These are phyloP conservation scores for Tinea pellionella DNA, from an alignment of 2,888 invertebrate genomes.

Conservation along the genomic window DNA sequence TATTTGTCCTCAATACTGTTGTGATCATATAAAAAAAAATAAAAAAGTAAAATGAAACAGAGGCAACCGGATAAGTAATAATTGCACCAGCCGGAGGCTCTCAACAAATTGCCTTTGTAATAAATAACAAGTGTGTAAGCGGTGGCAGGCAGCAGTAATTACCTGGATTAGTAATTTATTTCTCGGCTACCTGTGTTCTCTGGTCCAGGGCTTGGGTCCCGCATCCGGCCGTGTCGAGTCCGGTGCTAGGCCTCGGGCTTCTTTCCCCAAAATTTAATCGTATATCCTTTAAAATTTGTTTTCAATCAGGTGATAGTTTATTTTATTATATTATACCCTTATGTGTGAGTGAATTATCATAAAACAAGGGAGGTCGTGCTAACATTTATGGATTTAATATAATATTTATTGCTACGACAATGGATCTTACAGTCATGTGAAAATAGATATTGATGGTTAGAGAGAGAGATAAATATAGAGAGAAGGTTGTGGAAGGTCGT, in stretches of 20 bases:
- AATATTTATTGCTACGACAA: too few relatives aligned
- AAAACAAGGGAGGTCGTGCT: background rate
- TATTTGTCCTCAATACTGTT: background rate
- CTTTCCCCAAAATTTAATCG: slow-evolving; percentile 17
- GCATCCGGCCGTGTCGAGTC: slow-evolving; percentile 30
- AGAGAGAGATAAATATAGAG: slow-evolving; percentile 28
- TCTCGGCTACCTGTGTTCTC: slow-evolving; percentile 54
- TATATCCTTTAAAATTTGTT: background rate
- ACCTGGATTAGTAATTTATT: slow-evolving; percentile 50
- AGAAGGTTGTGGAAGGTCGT: slow-evolving; percentile 60
- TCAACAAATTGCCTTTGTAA: slow-evolving; percentile 11
- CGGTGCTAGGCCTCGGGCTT: slow-evolving; percentile 24
- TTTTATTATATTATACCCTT: background rate
- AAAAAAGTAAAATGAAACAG: background rate
- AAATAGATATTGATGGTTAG: slow-evolving; percentile 16
- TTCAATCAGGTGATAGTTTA: background rate
- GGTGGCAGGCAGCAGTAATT: slow-evolving; percentile 39
- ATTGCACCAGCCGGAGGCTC: slow-evolving; percentile 9
- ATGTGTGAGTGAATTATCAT: background rate
- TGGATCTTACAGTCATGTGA: background rate
- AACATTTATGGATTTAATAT: background rate
- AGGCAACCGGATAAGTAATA: slow-evolving; percentile 12
- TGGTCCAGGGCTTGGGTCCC: slow-evolving; percentile 26
- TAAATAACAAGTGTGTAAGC: slow-evolving; percentile 25
- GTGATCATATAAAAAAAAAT: background rate